A percentile compares a stretch with the other conserved stretches of the same genome.
These are phyloP conservation scores for Anoncus sp. DNA, from an alignment of 2,888 invertebrate genomes.

Conservation along the genomic window DNA sequence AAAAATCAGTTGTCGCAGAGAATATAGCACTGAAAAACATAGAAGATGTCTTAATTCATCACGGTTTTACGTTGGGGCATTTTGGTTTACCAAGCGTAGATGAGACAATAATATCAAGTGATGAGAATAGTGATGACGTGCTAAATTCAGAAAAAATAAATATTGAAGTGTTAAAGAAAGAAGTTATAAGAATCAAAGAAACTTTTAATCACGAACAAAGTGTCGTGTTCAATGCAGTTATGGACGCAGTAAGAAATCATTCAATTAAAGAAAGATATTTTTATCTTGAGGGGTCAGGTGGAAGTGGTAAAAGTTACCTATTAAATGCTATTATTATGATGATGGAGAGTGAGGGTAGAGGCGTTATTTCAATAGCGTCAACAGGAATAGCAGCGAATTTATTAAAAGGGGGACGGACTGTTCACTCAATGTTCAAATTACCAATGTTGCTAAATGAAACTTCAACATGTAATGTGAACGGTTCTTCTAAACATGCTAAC, in stretches of 20 bases:
- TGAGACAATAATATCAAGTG: conserved; percentile 4
- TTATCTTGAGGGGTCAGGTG: conserved; percentile 15
- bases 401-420: not conserved
- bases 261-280: not conserved
- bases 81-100: conserved; percentile 22
- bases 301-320: conserved; percentile 47
- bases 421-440: conserved; percentile 35
- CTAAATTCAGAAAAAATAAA: not conserved
- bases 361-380: conserved; percentile 2
- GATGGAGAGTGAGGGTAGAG: not conserved
- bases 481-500: conserved; percentile 27
- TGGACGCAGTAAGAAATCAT: no score
- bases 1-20: not conserved
- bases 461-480: conserved; percentile 43
- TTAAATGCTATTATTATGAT: conserved; percentile 9
- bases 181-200: conserved; percentile 5
- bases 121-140: not conserved
- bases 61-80: not conserved
- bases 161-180: not conserved
- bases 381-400: conserved; percentile 26
- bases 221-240: no score
- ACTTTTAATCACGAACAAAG: conserved; percentile 3
- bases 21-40: conserved; percentile 28
- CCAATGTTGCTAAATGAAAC: conserved; percentile 19
- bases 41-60: conserved; percentile 20